Percentiles rank a stretch among this genome's conserved stretches.
Conservation (phyloP, 2,888 invertebrate species). For the Dugesia japonica region DNA sequence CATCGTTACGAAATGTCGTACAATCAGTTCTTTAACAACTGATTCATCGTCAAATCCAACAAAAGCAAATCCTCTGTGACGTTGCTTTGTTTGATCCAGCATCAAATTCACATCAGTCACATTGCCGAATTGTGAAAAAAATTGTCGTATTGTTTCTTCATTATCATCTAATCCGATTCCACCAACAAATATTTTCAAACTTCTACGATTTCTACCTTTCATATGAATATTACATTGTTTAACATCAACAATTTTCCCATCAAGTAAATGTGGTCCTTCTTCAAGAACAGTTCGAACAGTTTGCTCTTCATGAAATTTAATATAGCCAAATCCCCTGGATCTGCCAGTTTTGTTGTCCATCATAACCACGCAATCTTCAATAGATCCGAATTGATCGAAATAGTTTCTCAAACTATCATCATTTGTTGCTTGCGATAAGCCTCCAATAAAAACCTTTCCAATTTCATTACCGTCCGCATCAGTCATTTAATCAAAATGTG, state of each 20-base stretch:
- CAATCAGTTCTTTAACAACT: constrained; percentile 34
- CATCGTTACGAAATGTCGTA: constrained; percentile 34
- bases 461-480: constrained; percentile 30
- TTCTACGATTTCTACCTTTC: constrained; percentile 34
- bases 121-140: constrained; percentile 35
- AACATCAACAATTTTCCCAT: constrained; percentile 34
- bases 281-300: constrained; percentile 28
- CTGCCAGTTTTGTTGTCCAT: constrained; percentile 33
- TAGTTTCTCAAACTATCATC: constrained; percentile 33
- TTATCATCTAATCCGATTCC: constrained; percentile 34
- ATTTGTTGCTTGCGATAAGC: constrained; percentile 30
- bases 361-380: constrained; percentile 34
- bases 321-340: constrained; percentile 35
- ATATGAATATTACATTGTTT: constrained; percentile 35
- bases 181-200: constrained; percentile 35
- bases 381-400: constrained; percentile 31
- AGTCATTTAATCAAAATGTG: constrained; percentile 14
- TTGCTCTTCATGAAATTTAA: constrained; percentile 29
- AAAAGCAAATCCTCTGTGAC: constrained; percentile 36
- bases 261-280: constrained; percentile 31
- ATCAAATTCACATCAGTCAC: constrained; percentile 36
- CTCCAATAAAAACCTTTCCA: constrained; percentile 34
- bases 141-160: constrained; percentile 30
- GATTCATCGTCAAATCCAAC: constrained; percentile 35
- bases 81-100: constrained; percentile 34